These are phyloP conservation scores for Diloba caeruleocephala DNA, from an alignment of 2,888 invertebrate species.

Conservation along the genomic window DNA sequence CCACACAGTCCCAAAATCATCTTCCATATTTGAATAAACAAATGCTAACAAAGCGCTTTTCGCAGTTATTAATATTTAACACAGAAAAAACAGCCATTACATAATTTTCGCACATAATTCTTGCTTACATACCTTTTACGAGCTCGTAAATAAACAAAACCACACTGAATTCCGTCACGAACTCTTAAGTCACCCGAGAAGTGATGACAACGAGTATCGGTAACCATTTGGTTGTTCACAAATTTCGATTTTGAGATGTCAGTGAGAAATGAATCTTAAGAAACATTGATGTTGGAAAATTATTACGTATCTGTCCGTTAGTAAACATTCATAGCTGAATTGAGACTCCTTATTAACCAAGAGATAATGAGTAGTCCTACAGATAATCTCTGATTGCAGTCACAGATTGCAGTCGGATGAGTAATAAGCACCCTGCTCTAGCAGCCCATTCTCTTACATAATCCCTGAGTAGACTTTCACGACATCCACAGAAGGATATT, in stretches of 20 bases:
- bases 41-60: constrained; percentile 19
- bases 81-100: constrained; percentile 21
- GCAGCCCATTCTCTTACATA: too few species aligned
- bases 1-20: background rate
- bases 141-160: constrained; percentile 27
- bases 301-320: too few species aligned
- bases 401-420: too few species aligned
- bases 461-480: too few species aligned
- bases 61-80: constrained; percentile 1
- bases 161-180: constrained; percentile 28
- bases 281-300: background rate
- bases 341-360: too few species aligned
- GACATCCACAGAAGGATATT: too few species aligned
- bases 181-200: constrained; percentile 22
- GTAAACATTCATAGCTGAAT: too few species aligned
- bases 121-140: constrained; percentile 16
- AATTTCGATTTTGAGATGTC: background rate
- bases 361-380: too few species aligned
- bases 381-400: too few species aligned
- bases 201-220: constrained; percentile 4
- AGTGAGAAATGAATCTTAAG: background rate
- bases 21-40: background rate
- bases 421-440: too few species aligned
- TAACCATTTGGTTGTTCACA: background rate
- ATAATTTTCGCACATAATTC: constrained; percentile 37